phyloP scores from a whole-genome alignment of 2,888 invertebrate species.

The Pseudanteris insignis region DNA sequence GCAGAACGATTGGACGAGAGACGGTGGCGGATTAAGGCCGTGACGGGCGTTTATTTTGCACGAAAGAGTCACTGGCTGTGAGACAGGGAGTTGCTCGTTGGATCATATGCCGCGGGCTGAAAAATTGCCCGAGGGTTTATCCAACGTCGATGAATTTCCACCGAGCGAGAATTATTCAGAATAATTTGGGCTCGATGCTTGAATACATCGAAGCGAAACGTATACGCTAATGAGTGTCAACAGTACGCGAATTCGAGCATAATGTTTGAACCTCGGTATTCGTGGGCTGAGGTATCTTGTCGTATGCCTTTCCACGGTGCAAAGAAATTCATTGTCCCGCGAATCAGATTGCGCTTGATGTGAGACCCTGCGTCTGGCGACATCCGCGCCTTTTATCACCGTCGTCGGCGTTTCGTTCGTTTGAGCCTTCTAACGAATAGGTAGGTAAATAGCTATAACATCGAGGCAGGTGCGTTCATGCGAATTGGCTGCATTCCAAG shows the following conservation, averaged over 20 bases:
- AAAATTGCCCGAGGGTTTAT: no score
- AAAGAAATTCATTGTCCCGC: conserved; percentile 15
- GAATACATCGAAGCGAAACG: conserved; percentile 5
- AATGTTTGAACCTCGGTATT: conserved; percentile 17
- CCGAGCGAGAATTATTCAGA: conserved; percentile 18
- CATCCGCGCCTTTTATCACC: conserved; percentile 38
- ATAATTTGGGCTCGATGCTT: conserved; percentile 3
- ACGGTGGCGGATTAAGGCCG: conserved; percentile 53
- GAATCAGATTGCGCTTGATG: conserved; percentile 33
- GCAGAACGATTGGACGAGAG: conserved; percentile 48
- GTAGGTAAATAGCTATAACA: conserved; percentile 49
- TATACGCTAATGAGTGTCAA: conserved; percentile 14
- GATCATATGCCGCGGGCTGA: background rate
- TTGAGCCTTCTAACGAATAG: conserved; percentile 45
- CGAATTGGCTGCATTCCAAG: conserved; percentile 56
- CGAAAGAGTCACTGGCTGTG: conserved; percentile 3
- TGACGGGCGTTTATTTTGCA: conserved; percentile 52
- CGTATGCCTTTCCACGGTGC: conserved; percentile 8
- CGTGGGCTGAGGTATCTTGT: conserved; percentile 1
- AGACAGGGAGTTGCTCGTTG: conserved; percentile 13
- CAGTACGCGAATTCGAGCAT: conserved; percentile 13
- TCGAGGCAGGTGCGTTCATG: conserved; percentile 48
- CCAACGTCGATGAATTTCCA: background rate
- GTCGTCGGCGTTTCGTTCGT: conserved; percentile 41
- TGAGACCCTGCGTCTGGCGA: conserved; percentile 34